Conservation (phyloP, 2,888 invertebrate genomes). For the Lypha dubia region DNA sequence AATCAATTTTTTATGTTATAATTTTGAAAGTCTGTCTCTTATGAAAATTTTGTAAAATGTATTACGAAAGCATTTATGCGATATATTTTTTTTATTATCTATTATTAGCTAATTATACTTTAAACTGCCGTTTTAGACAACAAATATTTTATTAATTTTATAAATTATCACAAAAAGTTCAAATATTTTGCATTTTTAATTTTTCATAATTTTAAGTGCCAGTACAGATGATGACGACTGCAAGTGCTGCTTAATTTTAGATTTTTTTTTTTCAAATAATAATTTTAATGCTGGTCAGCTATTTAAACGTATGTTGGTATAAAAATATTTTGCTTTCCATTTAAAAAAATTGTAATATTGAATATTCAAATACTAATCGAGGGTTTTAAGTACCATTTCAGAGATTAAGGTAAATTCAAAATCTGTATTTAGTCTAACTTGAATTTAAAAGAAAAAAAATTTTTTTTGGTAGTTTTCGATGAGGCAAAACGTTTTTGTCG, state of each 20-base stretch:
- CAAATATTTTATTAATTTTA: neutral
- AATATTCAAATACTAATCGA: no score
- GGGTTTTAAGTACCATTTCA: no score
- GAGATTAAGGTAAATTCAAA: no score
- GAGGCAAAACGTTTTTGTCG: no score
- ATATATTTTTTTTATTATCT: neutral
- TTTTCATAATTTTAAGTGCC: neutral
- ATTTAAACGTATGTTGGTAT: no score
- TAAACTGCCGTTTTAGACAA: slow-evolving; percentile 20
- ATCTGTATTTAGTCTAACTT: no score
- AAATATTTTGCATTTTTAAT: slow-evolving; percentile 8
- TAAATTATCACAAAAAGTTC: neutral
- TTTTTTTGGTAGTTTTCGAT: no score
- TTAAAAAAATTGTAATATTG: no score
- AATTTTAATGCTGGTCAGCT: no score
- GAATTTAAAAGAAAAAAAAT: no score
- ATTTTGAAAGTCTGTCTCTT: neutral
- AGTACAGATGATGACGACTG: neutral
- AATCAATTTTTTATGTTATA: no score
- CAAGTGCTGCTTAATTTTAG: neutral
- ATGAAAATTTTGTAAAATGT: neutral
- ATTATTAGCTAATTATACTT: slow-evolving; percentile 19
- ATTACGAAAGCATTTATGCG: neutral
- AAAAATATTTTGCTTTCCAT: no score
- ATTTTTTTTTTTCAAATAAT: neutral